Conservation (phyloP, 2,797 vertebrate genomes). For the Peromyscus attwateri region DNA sequence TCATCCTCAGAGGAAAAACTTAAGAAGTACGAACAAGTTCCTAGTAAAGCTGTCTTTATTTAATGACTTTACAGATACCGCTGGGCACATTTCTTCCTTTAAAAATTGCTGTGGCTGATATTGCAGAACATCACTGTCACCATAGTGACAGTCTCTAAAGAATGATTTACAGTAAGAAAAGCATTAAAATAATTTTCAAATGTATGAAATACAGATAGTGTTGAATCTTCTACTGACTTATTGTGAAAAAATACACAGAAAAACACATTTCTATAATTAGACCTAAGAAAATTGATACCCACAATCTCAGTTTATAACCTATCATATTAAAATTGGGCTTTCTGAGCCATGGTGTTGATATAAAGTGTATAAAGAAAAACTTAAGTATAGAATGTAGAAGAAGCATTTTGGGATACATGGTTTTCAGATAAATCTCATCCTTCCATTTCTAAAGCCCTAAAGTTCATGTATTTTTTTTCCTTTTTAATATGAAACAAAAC, state of each 20-base stretch:
- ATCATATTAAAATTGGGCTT: neutral
- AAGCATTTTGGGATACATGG: neutral
- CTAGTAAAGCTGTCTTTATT: conserved; percentile 16
- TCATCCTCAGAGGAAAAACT: conserved; percentile 46
- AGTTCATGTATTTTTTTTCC: neutral
- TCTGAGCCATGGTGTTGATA: neutral
- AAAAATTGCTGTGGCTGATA: conserved; percentile 19
- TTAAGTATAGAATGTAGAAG: neutral
- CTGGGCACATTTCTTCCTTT: conserved; percentile 55
- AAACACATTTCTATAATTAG: neutral
- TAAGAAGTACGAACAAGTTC: neutral
- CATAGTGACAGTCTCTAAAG: conserved; percentile 17
- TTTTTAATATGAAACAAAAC: neutral
- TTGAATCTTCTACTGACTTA: neutral
- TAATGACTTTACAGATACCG: conserved; percentile 36
- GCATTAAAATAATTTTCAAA: neutral
- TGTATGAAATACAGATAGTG: neutral
- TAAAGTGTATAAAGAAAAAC: neutral
- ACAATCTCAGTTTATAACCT: neutral
- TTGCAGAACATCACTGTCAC: conserved; percentile 26
- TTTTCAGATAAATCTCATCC: conserved; percentile 7
- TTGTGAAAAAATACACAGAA: neutral
- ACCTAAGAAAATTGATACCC: neutral
- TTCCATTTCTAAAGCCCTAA: neutral
- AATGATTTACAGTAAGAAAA: conserved; percentile 43